Conservation (phyloP, 2,797 vertebrate species). For the Pygocentrus nattereri region DNA sequence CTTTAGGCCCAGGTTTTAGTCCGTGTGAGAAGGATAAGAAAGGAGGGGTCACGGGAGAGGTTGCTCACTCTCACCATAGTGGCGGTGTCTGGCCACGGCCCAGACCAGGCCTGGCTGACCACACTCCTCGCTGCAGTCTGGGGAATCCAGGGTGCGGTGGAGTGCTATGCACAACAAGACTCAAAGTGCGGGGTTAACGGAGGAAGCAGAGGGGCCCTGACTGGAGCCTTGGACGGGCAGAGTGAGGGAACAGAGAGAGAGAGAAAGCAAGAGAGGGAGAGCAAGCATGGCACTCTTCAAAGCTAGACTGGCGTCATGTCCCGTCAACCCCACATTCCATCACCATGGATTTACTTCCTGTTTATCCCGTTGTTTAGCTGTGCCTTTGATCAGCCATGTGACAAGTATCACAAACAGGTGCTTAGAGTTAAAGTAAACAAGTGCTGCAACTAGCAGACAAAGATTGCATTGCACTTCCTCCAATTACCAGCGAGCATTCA, state of each 20-base stretch:
- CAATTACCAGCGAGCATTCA: conserved; percentile 4
- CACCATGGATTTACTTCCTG: conserved; percentile 71
- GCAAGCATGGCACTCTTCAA: conserved; percentile 24
- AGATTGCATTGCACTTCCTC: conserved; percentile 48
- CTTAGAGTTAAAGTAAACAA: conserved; percentile 66
- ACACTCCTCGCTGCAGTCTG: conserved; percentile 75
- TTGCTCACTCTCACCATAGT: conserved; percentile 62
- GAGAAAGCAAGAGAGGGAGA: conserved; percentile 11
- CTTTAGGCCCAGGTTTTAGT: neutral
- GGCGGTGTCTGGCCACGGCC: conserved; percentile 71
- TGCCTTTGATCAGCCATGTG: conserved; percentile 68
- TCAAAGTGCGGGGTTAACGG: conserved; percentile 75
- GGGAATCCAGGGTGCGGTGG: conserved; percentile 59
- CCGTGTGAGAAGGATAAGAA: conserved; percentile 21
- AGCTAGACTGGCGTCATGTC: conserved; percentile 45
- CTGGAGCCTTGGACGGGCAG: neutral
- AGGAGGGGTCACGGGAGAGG: conserved; percentile 62
- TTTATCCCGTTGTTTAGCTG: conserved; percentile 65
- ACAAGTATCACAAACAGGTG: conserved; percentile 67
- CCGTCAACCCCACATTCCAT: conserved; percentile 57
- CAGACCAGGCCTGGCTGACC: conserved; percentile 73
- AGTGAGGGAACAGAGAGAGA: conserved; percentile 1
- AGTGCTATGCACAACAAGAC: conserved; percentile 58
- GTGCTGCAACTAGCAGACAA: conserved; percentile 59
- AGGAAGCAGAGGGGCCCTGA: conserved; percentile 30